Evolutionary conservation across 2,888 invertebrate species (phyloP).

Genomic region (Drosophila villosipedis): DNA sequence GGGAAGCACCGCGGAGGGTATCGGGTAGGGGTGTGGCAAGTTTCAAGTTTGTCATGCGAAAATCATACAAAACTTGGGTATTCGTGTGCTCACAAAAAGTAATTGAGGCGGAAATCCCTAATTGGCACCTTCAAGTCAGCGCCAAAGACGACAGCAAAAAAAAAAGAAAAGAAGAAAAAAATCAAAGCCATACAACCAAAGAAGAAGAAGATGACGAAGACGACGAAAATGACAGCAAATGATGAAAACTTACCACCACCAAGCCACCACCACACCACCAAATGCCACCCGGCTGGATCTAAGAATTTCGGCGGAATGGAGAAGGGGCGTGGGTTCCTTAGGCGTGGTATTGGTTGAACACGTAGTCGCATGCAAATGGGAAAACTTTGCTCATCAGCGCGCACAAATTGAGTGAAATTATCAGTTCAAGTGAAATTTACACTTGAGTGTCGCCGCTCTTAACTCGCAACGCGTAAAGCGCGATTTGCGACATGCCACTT

Average conservation of each 20-base stretch:
- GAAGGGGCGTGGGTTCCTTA: not conserved
- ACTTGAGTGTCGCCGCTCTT: slow-evolving; percentile 70
- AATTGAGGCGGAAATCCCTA: slow-evolving; percentile 80
- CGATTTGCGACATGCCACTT: not conserved
- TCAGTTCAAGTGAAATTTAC: slow-evolving; percentile 81
- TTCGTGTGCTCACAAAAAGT: slow-evolving; percentile 79
- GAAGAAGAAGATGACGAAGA: slow-evolving; percentile 14
- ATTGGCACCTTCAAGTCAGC: slow-evolving; percentile 78
- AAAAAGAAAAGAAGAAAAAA: slow-evolving; percentile 37
- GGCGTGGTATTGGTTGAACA: slow-evolving; percentile 49
- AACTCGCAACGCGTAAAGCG: not conserved
- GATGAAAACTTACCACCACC: slow-evolving; percentile 56
- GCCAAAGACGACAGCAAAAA: slow-evolving; percentile 15
- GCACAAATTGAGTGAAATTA: slow-evolving; percentile 80
- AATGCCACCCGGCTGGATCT: slow-evolving; percentile 9
- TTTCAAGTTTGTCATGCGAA: slow-evolving; percentile 81
- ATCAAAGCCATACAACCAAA: slow-evolving; percentile 49
- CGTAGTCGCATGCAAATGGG: slow-evolving; percentile 79
- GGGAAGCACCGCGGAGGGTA: not conserved
- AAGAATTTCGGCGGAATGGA: slow-evolving; percentile 10
- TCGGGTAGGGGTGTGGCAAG: slow-evolving; percentile 41
- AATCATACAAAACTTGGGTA: slow-evolving; percentile 79
- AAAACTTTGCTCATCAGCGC: slow-evolving; percentile 81
- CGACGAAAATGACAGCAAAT: slow-evolving; percentile 20
- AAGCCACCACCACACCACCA: not conserved